Evolutionary conservation across 2,888 invertebrate genomes (phyloP), one percentile per base, ranked within the genome.

Genomic region (Beris morrisii): DNA sequence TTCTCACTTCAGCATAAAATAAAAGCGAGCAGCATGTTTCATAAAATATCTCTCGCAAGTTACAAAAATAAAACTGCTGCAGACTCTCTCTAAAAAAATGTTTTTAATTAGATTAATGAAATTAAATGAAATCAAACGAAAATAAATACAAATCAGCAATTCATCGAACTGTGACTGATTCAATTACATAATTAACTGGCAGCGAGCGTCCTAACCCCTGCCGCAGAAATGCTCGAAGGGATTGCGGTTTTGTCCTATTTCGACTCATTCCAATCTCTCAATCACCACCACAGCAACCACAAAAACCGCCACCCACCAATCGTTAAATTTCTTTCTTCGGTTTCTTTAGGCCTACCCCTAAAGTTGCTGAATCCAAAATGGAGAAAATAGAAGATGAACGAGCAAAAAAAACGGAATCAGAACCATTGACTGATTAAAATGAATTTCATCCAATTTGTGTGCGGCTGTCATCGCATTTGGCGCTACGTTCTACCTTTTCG

Each of bases 111-210:
- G 54, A 64, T 69, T 67, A 69, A 69, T 67, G 61, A 66, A 69
- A 69, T 56, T 52, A 64, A 67, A 67, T 67, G 64, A 67, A 69
- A 67, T 69, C 64, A 67, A 67, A 66, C 64, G 67, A 69, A 69
- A 69, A 67, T 69, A 69, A 67, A 69, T 66, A 69, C 67, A 69
- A 67, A 69, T 69, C 69, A 69, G 67, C 67, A 69, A 69, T 67
- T 69, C 69, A 69, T 67, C 64, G 64, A 55, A 67, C 64, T 48
- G 56, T 53, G 56, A 66, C 43, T 69, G 59, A 69, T 69, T 69
- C 69, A 69, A 69, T 69, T 69, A 69, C 67, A 64, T 69, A 69
- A 69, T 69, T 69, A 69, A 69, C 69, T 67, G 67, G 56, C 58
- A 43, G 56, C 43, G 52, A 61, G 52, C 38, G 12, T 15, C 5